phyloP scores from a whole-genome alignment of 2,113 vertebrate species.

The Echinops telfairi region DNA sequence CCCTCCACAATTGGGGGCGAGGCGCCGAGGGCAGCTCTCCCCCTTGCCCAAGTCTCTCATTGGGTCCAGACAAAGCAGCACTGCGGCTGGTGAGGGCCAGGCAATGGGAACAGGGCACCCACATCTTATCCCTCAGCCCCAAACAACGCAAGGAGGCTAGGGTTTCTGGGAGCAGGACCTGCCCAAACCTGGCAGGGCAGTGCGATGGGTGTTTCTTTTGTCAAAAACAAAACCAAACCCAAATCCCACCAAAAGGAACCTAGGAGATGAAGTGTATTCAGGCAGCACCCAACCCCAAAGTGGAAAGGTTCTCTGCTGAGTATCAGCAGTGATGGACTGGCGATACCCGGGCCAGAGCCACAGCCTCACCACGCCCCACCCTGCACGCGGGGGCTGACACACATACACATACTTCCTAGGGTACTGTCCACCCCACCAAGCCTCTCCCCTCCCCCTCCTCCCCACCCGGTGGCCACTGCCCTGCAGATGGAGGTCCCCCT shows the following conservation, averaged over 20 bases:
- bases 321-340: background rate
- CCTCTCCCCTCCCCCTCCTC: no score
- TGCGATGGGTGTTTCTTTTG: background rate
- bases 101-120: background rate
- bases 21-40: background rate
- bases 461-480: background rate
- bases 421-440: background rate
- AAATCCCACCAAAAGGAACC: background rate
- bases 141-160: background rate
- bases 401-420: no score
- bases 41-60: background rate
- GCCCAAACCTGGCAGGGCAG: background rate
- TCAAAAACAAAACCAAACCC: background rate
- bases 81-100: background rate
- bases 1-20: background rate
- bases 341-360: background rate
- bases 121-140: background rate
- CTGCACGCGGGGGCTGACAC: fast-evolving
- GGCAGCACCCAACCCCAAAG: background rate
- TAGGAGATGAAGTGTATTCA: background rate
- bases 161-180: background rate
- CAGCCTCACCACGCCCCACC: background rate
- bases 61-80: background rate
- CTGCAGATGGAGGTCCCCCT: background rate
- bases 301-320: background rate